These are phyloP conservation scores for Sphaeridia pumilis DNA, from an alignment of 2,888 invertebrate genomes.

Conservation along the genomic window DNA sequence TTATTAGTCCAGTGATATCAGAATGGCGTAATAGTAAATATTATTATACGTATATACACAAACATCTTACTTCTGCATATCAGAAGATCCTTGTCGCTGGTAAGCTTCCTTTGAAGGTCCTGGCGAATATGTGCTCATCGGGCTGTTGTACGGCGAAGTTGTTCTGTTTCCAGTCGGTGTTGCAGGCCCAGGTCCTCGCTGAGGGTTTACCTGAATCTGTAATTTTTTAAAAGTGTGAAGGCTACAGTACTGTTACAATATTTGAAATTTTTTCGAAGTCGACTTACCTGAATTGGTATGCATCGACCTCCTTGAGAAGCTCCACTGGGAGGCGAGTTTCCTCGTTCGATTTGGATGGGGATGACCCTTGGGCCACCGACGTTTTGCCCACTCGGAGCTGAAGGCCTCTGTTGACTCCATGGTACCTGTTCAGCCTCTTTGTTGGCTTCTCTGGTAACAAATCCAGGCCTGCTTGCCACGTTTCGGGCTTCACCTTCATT, in stretches of 20 bases:
- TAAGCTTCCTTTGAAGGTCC: conserved; percentile 25
- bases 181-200: conserved; percentile 1
- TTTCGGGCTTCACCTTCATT: background rate
- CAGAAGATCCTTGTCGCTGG: conserved; percentile 24
- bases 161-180: too few relatives aligned
- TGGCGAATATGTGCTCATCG: conserved; percentile 28
- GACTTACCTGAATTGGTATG: conserved; percentile 35
- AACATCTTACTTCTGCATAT: conserved; percentile 19
- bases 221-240: too few relatives aligned
- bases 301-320: conserved; percentile 5
- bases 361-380: conserved; percentile 19
- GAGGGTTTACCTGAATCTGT: conserved; percentile 23
- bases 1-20: background rate
- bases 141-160: conserved; percentile 27
- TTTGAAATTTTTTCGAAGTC: background rate
- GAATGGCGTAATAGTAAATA: background rate
- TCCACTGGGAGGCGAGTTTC: conserved; percentile 21
- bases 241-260: background rate
- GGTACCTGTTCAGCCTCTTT: background rate
- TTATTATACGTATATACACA: background rate
- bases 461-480: background rate
- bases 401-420: conserved; percentile 8
- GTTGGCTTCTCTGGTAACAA: background rate
- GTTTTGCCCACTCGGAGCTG: background rate
- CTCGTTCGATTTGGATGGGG: conserved; percentile 35